These are phyloP conservation scores for Oikopleura vanhoeffeni DNA, from an alignment of 23 tunicate genomes.

Conservation along the genomic window DNA sequence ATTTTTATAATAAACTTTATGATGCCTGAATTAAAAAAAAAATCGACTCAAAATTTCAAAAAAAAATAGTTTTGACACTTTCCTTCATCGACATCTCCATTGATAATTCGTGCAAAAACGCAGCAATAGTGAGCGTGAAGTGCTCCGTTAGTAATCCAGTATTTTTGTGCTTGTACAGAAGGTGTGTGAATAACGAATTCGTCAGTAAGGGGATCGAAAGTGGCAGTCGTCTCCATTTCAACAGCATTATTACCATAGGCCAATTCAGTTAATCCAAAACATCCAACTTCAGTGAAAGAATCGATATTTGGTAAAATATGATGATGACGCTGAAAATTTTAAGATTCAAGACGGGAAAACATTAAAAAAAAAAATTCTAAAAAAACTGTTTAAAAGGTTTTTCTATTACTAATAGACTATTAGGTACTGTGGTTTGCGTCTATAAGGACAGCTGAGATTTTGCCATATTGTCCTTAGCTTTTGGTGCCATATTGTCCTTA, in stretches of 20 bases:
- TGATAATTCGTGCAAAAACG: conserved; percentile 61
- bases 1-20: background rate
- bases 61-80: background rate
- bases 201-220: conserved; percentile 35
- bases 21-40: background rate
- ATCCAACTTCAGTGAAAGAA: conserved; percentile 52
- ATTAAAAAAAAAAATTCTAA: too few species aligned
- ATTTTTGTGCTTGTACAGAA: conserved; percentile 66
- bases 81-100: background rate
- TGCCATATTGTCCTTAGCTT: too few species aligned
- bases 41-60: background rate
- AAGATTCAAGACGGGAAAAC: too few species aligned
- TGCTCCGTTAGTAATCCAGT: conserved; percentile 94
- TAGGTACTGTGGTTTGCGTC: too few species aligned
- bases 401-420: too few species aligned
- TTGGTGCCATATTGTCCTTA: too few species aligned
- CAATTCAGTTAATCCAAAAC: conserved; percentile 77
- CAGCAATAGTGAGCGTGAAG: conserved; percentile 71
- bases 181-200: conserved; percentile 87
- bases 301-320: conserved; percentile 44
- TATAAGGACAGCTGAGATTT: too few species aligned
- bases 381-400: too few species aligned
- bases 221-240: conserved; percentile 93
- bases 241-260: conserved; percentile 92
- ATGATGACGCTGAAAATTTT: background rate